A percentile compares a stretch with the other conserved stretches of the same genome.
phyloP scores from a whole-genome alignment of 2,113 vertebrate species.

The Psittacula cyanocephala region DNA sequence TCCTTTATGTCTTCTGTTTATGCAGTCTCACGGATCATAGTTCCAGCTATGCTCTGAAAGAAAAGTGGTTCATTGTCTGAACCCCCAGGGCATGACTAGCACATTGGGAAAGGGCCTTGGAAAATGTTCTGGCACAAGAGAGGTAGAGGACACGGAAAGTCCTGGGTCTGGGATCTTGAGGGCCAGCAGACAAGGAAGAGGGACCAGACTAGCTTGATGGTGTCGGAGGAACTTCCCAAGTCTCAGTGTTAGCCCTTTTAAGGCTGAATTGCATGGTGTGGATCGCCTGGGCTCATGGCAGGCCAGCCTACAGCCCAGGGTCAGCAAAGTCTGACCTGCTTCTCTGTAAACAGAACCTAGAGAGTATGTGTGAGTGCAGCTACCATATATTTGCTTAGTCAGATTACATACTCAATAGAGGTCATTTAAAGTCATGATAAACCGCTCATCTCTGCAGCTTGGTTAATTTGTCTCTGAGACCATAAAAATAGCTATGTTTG shows the following conservation, averaged over 20 bases:
- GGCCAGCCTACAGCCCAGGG: neutral
- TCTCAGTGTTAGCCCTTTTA: neutral
- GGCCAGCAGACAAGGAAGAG: neutral
- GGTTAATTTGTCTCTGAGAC: neutral
- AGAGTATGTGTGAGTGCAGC: neutral
- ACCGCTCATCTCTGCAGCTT: neutral
- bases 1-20: neutral
- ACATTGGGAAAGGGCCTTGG: neutral
- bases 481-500: neutral
- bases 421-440: neutral
- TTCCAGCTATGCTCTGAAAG: neutral
- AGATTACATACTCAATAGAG: neutral
- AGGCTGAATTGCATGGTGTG: rapidly evolving
- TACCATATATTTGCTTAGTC: neutral
- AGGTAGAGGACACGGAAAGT: neutral
- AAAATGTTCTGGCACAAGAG: neutral
- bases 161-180: neutral
- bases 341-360: neutral
- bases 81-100: neutral
- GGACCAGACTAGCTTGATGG: neutral
- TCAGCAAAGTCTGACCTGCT: neutral
- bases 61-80: neutral
- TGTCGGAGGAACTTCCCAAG: neutral
- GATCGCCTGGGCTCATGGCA: rapidly evolving
- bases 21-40: neutral